These are phyloP conservation scores for Shargacucullia verbasci DNA, from an alignment of 2,888 invertebrate genomes.

Conservation along the genomic window DNA sequence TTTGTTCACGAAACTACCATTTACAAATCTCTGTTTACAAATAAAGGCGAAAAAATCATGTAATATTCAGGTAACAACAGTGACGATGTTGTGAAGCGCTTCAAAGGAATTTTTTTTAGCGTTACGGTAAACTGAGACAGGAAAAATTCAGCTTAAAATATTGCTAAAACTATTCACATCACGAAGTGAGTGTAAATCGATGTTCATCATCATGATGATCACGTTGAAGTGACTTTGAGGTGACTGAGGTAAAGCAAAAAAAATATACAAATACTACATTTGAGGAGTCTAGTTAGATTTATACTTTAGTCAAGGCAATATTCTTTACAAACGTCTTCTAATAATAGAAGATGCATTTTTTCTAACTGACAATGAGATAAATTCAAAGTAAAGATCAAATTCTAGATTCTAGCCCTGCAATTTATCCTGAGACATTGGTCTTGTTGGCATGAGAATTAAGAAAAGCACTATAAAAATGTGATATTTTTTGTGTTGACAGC, in stretches of 20 bases:
- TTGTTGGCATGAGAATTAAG: neutral
- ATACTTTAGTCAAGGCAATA: constrained; percentile 14
- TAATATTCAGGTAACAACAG: neutral
- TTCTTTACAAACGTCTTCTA: neutral
- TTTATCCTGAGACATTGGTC: too few relatives aligned
- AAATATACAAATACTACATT: constrained; percentile 11
- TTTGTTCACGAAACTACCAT: constrained; percentile 1
- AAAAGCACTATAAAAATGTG: neutral
- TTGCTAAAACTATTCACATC: constrained; percentile 36
- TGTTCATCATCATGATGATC: constrained; percentile 18
- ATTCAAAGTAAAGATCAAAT: too few relatives aligned
- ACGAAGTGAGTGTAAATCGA: constrained; percentile 27
- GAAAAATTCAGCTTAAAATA: constrained; percentile 24
- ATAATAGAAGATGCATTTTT: too few relatives aligned
- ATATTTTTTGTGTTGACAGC: constrained; percentile 7
- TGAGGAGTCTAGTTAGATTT: neutral
- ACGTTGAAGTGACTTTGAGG: constrained; percentile 34
- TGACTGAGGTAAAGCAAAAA: constrained; percentile 25
- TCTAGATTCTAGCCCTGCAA: too few relatives aligned
- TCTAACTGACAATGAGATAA: too few relatives aligned
- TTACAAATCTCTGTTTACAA: too few relatives aligned
- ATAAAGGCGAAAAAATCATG: neutral
- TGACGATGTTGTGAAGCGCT: constrained; percentile 2
- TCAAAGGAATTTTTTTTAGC: constrained; percentile 16
- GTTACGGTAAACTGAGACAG: constrained; percentile 22